Evolutionary conservation across 2,888 invertebrate genomes (phyloP).

Genomic region (Spicauda simplicius): DNA sequence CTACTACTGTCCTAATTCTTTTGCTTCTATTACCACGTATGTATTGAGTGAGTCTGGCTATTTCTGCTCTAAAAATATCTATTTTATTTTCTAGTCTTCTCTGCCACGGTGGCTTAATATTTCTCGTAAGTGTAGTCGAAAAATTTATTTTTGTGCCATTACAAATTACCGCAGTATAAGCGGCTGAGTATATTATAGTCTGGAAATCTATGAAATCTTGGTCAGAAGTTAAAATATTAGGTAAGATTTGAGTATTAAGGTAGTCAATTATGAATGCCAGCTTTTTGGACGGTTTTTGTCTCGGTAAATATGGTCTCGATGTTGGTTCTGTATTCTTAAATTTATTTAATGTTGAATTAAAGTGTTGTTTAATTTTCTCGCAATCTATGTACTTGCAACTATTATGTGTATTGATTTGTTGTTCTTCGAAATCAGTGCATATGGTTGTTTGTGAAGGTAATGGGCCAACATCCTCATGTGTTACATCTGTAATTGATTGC

Average conservation of each 20-base stretch:
- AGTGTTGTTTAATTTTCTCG: background rate
- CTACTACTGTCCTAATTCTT: background rate
- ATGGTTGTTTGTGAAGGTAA: too few relatives aligned
- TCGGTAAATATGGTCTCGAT: background rate
- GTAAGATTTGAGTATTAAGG: background rate
- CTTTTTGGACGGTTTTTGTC: background rate
- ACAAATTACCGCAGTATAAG: background rate
- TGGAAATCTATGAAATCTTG: background rate
- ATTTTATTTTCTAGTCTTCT: background rate
- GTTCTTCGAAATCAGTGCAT: background rate
- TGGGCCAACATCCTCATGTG: too few relatives aligned
- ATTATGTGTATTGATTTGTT: background rate
- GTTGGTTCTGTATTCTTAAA: background rate
- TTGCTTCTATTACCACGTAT: slow-evolving; percentile 1
- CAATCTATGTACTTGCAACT: background rate
- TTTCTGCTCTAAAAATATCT: background rate
- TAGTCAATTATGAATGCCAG: background rate
- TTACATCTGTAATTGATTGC: too few relatives aligned
- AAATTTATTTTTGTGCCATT: background rate
- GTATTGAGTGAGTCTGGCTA: background rate
- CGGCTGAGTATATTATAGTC: background rate
- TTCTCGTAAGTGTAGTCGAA: background rate
- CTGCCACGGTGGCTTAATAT: background rate
- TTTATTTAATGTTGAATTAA: background rate
- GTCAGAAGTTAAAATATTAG: too few relatives aligned